A percentile compares a stretch with the other conserved stretches of the same genome.
These are phyloP conservation scores for Napeogenes sylphis DNA, from an alignment of 2,888 invertebrate species.

Conservation along the genomic window DNA sequence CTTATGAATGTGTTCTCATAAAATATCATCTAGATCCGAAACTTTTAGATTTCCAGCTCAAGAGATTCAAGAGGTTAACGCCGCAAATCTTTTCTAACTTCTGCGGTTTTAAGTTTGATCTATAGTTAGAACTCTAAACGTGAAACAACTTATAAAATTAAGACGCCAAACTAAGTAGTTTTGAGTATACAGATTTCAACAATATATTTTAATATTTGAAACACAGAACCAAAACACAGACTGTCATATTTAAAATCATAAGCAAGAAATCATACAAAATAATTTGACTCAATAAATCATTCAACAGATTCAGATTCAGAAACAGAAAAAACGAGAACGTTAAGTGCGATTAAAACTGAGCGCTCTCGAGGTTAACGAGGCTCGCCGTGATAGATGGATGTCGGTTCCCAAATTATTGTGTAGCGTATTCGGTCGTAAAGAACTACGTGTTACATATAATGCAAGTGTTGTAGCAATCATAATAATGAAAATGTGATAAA, in stretches of 20 bases:
- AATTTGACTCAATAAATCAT: slow-evolving; percentile 43
- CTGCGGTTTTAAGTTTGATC: slow-evolving; percentile 4
- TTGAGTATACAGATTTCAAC: too few relatives aligned
- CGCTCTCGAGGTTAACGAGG: slow-evolving; percentile 51
- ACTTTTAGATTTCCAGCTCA: slow-evolving; percentile 17
- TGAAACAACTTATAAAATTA: not conserved
- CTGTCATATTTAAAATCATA: not conserved
- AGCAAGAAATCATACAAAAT: slow-evolving; percentile 31
- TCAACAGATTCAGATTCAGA: slow-evolving; percentile 39
- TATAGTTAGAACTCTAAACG: not conserved
- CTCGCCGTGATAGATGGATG: slow-evolving; percentile 52
- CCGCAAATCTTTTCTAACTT: slow-evolving; percentile 4
- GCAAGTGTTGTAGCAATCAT: not conserved
- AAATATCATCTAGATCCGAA: slow-evolving; percentile 19
- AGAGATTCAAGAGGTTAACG: slow-evolving; percentile 4
- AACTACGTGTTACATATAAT: not conserved
- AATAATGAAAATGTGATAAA: not conserved
- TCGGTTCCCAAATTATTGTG: slow-evolving; percentile 28
- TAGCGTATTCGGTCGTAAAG: slow-evolving; percentile 10
- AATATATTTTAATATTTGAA: not conserved
- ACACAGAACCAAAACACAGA: not conserved
- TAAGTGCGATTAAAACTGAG: slow-evolving; percentile 50
- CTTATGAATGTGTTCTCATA: slow-evolving; percentile 6
- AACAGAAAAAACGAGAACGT: slow-evolving; percentile 39
- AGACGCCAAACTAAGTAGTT: too few relatives aligned